Percentiles rank a stretch among this genome's conserved stretches.
Conservation (phyloP, 2,113 vertebrate species). For the Phylloscopus trochilus region DNA sequence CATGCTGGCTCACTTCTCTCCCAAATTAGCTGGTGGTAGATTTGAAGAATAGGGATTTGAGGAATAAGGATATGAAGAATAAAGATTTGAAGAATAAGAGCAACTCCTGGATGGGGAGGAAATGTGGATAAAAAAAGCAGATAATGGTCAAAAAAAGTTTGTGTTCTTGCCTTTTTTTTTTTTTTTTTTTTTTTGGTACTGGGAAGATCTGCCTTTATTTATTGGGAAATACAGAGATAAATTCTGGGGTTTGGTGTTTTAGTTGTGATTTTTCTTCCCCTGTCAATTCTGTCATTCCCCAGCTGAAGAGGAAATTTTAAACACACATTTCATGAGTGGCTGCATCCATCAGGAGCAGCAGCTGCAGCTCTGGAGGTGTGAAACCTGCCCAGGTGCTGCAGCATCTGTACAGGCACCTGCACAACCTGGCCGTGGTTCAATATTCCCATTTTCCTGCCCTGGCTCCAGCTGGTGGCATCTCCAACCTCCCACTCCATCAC, state of each 20-base stretch:
- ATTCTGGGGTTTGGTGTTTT: accelerated
- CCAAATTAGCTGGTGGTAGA: not conserved
- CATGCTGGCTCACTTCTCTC: not conserved
- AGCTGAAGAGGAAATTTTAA: not conserved
- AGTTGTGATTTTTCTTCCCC: not conserved
- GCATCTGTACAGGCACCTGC: not conserved
- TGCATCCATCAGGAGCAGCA: not conserved
- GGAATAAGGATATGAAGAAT: not conserved
- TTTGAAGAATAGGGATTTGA: not conserved
- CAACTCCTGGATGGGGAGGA: not conserved
- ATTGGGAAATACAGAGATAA: not conserved
- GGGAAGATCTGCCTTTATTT: not conserved
- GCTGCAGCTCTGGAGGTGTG: not conserved
- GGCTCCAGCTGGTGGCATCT: not conserved
- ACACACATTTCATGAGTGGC: accelerated
- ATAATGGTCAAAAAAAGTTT: not conserved
- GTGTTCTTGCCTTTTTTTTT: accelerated
- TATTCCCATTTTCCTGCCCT: not conserved
- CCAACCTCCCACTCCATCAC: not conserved
- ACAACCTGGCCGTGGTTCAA: not conserved
- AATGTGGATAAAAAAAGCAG: not conserved
- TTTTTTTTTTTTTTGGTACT: not conserved
- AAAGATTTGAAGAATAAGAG: not conserved
- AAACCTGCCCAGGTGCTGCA: not conserved
- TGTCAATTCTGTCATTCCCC: not conserved